Evolutionary conservation across 2,888 invertebrate species (phyloP).

Genomic region (Toxonevra muliebris): DNA sequence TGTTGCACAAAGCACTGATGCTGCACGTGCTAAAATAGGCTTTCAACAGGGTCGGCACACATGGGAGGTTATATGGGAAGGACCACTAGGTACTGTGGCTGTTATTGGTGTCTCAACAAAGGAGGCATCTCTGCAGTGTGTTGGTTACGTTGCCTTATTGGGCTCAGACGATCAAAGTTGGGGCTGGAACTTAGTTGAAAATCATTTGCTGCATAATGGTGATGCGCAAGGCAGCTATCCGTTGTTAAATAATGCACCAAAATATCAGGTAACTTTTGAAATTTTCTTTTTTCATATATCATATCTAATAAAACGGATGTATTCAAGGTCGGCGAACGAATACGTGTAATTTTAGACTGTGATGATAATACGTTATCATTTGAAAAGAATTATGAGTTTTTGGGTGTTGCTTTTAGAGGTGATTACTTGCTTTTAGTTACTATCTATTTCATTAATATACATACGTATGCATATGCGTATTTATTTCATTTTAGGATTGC

Average conservation of each 20-base stretch:
- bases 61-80: conserved; percentile 99
- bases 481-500: conserved; percentile 77
- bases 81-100: conserved; percentile 97
- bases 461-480: not conserved
- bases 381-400: conserved; percentile 97
- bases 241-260: conserved; percentile 92
- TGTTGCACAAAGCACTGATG: conserved; percentile 98
- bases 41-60: conserved; percentile 93
- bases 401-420: conserved; percentile 98
- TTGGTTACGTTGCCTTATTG: conserved; percentile 93
- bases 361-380: conserved; percentile 96
- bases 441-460: not conserved
- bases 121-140: conserved; percentile 92
- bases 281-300: not conserved
- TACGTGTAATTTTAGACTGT: conserved; percentile 97
- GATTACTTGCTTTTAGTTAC: conserved; percentile 35
- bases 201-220: conserved; percentile 95
- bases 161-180: conserved; percentile 98
- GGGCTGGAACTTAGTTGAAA: conserved; percentile 99
- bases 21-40: conserved; percentile 88
- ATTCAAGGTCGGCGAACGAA: conserved; percentile 87
- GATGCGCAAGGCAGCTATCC: conserved; percentile 95
- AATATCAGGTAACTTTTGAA: conserved; percentile 82
- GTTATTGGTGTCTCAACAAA: conserved; percentile 95
- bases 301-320: not conserved